phyloP scores from a whole-genome alignment of 2,113 vertebrate genomes.

The Crotophaga sulcirostris region DNA sequence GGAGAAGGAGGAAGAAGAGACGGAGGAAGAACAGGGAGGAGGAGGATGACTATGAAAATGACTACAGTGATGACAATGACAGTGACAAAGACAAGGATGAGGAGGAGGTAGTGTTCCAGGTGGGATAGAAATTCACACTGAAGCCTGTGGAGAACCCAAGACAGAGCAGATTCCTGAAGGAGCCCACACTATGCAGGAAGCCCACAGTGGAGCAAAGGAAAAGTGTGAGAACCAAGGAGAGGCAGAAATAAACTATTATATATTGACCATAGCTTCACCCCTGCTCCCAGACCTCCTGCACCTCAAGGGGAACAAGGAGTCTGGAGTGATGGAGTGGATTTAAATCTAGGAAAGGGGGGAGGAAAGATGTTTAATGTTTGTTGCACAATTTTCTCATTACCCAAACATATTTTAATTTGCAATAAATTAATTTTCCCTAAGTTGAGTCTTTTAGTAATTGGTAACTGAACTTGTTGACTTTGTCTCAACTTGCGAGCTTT shows the following conservation, averaged over 20 bases:
- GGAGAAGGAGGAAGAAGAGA: neutral
- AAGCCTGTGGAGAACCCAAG: neutral
- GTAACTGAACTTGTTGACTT: neutral
- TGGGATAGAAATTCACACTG: neutral
- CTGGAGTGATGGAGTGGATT: neutral
- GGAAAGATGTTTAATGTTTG: neutral
- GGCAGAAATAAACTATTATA: neutral
- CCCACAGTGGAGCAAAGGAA: neutral
- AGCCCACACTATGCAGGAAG: rapidly evolving
- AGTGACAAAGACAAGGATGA: neutral
- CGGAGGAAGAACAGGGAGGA: neutral
- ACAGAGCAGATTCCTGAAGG: neutral
- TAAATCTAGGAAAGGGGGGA: neutral
- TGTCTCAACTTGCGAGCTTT: neutral
- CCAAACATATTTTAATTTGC: neutral
- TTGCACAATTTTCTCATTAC: neutral
- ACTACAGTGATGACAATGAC: neutral
- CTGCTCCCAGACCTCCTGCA: neutral
- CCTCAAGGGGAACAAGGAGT: neutral
- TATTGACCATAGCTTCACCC: neutral
- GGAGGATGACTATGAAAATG: neutral
- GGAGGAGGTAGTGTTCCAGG: neutral
- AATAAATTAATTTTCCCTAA: neutral
- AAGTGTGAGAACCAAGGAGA: neutral
- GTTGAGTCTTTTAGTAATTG: neutral